Evolutionary conservation across 2,797 vertebrate genomes (phyloP).

Genomic region (Hybognathus amarus): DNA sequence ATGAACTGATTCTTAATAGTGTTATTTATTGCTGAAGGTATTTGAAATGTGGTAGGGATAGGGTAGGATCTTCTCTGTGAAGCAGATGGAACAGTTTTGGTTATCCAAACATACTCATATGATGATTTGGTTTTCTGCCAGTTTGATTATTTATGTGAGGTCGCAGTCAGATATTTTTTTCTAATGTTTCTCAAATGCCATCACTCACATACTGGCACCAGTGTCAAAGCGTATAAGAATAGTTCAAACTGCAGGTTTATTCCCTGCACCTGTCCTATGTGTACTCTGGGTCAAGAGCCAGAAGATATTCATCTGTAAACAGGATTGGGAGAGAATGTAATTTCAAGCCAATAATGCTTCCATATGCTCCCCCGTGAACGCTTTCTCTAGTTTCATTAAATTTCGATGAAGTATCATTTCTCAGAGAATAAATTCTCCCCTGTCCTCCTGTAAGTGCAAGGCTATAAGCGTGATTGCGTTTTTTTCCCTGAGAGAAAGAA

Average conservation of each 20-base stretch:
- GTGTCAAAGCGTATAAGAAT: slow-evolving; percentile 19
- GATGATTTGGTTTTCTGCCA: background rate
- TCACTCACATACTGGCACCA: slow-evolving; percentile 2
- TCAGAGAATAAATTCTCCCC: slow-evolving; percentile 42
- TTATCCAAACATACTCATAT: background rate
- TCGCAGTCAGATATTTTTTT: background rate
- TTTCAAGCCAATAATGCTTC: slow-evolving; percentile 43
- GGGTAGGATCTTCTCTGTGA: background rate
- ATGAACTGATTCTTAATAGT: background rate
- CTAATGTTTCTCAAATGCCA: slow-evolving; percentile 16
- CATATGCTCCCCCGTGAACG: slow-evolving; percentile 32
- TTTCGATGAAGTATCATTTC: slow-evolving; percentile 48
- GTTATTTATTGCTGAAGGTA: background rate
- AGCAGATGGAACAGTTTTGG: background rate
- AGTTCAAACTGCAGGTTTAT: background rate
- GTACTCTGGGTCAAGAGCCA: slow-evolving; percentile 23
- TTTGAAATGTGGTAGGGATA: background rate
- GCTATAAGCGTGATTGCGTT: slow-evolving; percentile 32
- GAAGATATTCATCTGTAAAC: slow-evolving; percentile 49
- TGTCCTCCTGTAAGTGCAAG: slow-evolving; percentile 31
- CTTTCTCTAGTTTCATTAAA: slow-evolving; percentile 43
- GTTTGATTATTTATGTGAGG: background rate
- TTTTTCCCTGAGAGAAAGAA: slow-evolving; percentile 20
- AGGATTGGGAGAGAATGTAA: slow-evolving; percentile 38
- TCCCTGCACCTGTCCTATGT: slow-evolving; percentile 34